These are phyloP conservation scores for Rhinopithecus roxellana DNA, from an alignment of 2,113 vertebrate genomes.

Conservation along the genomic window DNA sequence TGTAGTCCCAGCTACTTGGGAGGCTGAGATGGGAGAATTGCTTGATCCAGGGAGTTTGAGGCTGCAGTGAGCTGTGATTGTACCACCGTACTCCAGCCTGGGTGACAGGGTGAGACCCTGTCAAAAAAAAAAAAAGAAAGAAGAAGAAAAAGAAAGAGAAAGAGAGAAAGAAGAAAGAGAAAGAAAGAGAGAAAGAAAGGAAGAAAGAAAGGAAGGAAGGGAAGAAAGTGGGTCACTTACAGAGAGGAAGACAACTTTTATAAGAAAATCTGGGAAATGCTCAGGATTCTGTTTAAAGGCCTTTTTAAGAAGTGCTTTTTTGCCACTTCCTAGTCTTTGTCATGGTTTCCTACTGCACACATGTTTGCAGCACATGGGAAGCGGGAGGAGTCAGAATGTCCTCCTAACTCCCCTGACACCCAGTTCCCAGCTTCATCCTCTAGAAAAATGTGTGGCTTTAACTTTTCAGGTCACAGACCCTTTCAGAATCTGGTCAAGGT, in stretches of 20 bases:
- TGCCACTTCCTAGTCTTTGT: background rate
- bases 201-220: too few relatives aligned
- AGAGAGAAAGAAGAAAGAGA: too few relatives aligned
- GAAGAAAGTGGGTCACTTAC: background rate
- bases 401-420: slow-evolving; percentile 52
- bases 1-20: too few relatives aligned
- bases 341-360: slow-evolving; percentile 42
- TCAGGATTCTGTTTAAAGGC: background rate
- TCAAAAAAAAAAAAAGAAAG: too few relatives aligned
- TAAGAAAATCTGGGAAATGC: background rate
- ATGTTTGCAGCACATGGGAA: slow-evolving; percentile 52
- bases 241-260: background rate
- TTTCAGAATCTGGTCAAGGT: slow-evolving; percentile 18
- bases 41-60: too few relatives aligned
- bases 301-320: background rate
- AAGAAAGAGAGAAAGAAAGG: too few relatives aligned
- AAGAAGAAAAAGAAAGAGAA: too few relatives aligned
- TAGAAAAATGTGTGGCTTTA: slow-evolving; percentile 40
- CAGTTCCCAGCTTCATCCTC: slow-evolving; percentile 52
- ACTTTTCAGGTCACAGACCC: slow-evolving; percentile 53
- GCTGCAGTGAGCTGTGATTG: too few relatives aligned
- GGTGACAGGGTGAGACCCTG: too few relatives aligned
- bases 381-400: slow-evolving; percentile 62
- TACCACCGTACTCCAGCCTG: too few relatives aligned
- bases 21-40: too few relatives aligned